These are phyloP conservation scores for Trissolcus japonicus DNA, from an alignment of 2,888 invertebrate species.

Conservation along the genomic window DNA sequence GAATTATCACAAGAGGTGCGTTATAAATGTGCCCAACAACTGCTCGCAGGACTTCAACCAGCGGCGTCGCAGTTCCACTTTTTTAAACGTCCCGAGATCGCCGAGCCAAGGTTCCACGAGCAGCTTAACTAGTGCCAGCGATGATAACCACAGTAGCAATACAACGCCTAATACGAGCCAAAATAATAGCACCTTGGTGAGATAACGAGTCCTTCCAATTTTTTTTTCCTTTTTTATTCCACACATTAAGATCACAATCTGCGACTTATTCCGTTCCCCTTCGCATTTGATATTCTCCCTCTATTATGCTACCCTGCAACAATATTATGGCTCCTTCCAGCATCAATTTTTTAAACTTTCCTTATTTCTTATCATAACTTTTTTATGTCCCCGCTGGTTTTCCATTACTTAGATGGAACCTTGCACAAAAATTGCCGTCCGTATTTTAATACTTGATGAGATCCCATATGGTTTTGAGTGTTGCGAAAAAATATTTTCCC, in stretches of 20 bases:
- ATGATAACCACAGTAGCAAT: constrained; percentile 77
- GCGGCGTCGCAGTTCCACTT: constrained; percentile 71
- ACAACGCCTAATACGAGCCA: constrained; percentile 76
- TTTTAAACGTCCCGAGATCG: constrained; percentile 78
- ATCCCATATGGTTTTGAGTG: too few relatives aligned
- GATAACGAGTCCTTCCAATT: constrained; percentile 63
- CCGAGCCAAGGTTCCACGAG: constrained; percentile 86
- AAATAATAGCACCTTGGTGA: constrained; percentile 86
- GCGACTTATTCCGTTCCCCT: too few relatives aligned
- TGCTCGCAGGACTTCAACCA: constrained; percentile 81
- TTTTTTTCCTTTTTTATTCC: not conserved
- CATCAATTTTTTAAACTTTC: constrained; percentile 9
- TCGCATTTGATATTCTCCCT: too few relatives aligned
- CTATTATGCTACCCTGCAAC: too few relatives aligned
- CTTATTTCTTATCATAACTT: constrained; percentile 20
- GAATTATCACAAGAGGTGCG: constrained; percentile 98
- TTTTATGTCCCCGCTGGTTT: not conserved
- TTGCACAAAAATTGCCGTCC: not conserved
- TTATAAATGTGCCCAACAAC: constrained; percentile 98
- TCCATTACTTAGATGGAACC: too few relatives aligned
- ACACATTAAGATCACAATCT: too few relatives aligned
- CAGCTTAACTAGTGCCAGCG: constrained; percentile 80
- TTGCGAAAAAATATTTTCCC: too few relatives aligned
- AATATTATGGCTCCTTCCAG: too few relatives aligned
- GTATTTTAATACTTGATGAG: too few relatives aligned